Evolutionary conservation across 2,797 vertebrate species (phyloP).

Genomic region (Alauda arvensis): DNA sequence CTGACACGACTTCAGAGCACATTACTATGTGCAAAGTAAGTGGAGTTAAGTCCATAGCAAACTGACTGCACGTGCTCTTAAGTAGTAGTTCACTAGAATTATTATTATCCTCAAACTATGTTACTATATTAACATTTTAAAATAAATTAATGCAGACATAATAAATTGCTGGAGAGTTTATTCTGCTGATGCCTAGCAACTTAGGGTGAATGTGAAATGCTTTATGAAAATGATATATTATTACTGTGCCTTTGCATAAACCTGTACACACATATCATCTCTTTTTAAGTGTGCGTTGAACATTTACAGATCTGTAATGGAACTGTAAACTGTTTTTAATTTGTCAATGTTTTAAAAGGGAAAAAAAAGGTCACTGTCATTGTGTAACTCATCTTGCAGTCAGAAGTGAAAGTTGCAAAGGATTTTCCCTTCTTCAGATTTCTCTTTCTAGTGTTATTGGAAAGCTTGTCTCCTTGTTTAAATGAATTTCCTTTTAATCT

Average conservation of each 20-base stretch:
- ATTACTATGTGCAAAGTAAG: not conserved
- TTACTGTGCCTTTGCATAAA: not conserved
- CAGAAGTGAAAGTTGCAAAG: slow-evolving; percentile 23
- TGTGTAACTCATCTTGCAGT: not conserved
- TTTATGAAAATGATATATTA: not conserved
- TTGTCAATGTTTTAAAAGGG: not conserved
- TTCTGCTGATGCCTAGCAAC: not conserved
- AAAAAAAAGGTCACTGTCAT: not conserved
- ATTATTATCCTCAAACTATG: not conserved
- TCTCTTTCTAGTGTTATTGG: slow-evolving; percentile 48
- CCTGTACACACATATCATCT: not conserved
- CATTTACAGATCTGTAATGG: not conserved
- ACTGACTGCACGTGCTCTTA: not conserved
- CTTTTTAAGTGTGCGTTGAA: not conserved
- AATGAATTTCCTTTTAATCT: slow-evolving; percentile 83
- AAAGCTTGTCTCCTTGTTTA: slow-evolving; percentile 73
- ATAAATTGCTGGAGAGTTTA: not conserved
- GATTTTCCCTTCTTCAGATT: slow-evolving; percentile 30
- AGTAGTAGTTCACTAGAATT: not conserved
- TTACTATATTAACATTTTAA: not conserved
- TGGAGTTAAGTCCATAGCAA: not conserved
- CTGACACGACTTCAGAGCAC: not conserved
- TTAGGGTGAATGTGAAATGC: not conserved
- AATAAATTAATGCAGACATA: not conserved
- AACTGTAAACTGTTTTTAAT: not conserved